Evolutionary conservation across 23 tunicate species (phyloP).

Genomic region (Styela plicata): DNA sequence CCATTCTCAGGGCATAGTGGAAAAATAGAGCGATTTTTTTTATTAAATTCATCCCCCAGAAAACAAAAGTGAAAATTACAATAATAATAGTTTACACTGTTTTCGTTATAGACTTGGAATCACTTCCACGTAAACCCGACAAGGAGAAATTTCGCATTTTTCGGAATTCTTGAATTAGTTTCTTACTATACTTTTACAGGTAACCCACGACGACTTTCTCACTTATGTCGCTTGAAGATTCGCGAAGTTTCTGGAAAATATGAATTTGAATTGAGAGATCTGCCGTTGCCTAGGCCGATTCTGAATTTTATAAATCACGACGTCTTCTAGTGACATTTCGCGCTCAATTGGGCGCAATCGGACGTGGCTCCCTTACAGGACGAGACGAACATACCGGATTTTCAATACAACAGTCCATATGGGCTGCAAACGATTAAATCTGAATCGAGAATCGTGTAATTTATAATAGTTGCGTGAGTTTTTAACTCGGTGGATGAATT

Average conservation of each 20-base stretch:
- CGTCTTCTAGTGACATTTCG: neutral
- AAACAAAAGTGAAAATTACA: too few species aligned
- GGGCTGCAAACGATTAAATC: neutral
- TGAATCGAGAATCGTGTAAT: too few species aligned
- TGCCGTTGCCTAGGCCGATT: conserved; percentile 57
- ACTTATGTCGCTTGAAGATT: conserved; percentile 70
- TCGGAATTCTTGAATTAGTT: too few species aligned
- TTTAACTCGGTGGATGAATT: too few species aligned
- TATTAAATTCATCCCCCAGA: too few species aligned
- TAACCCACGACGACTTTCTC: conserved; percentile 52
- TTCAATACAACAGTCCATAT: neutral
- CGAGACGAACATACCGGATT: neutral
- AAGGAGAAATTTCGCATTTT: too few species aligned
- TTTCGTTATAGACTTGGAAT: too few species aligned
- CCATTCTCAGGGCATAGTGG: too few species aligned
- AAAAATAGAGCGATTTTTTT: too few species aligned
- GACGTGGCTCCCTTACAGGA: neutral
- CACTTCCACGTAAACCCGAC: too few species aligned
- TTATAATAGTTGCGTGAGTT: too few species aligned
- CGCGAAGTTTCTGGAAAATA: conserved; percentile 24
- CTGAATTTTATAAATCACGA: conserved; percentile 30
- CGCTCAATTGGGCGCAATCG: neutral
- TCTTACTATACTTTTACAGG: conserved; percentile 46
- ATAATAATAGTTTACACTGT: too few species aligned
- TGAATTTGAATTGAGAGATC: neutral